Conservation (phyloP, 2,797 vertebrate genomes). For the Centropyge bicolor region DNA sequence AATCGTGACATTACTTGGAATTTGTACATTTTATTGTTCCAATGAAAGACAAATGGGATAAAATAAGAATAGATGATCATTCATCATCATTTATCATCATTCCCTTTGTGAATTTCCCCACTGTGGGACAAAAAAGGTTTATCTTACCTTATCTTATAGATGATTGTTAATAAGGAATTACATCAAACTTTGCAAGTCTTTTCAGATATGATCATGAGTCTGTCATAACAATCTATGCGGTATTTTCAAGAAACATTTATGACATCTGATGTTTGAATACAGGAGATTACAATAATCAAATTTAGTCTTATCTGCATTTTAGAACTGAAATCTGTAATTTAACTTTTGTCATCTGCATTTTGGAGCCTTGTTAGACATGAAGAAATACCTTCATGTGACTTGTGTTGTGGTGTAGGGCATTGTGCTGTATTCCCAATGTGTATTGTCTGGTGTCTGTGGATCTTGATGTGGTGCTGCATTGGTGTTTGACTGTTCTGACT, state of each 20-base stretch:
- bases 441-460: too few species aligned
- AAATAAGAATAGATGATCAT: background rate
- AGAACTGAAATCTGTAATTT: background rate
- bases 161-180: too few species aligned
- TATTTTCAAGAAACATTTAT: background rate
- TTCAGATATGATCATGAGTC: background rate
- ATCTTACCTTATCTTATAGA: too few species aligned
- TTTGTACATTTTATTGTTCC: background rate
- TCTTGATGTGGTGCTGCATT: too few species aligned
- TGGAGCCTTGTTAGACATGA: too few species aligned
- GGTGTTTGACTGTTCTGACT: too few species aligned
- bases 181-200: background rate
- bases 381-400: background rate
- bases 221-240: background rate
- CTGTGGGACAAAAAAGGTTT: too few species aligned
- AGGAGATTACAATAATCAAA: background rate
- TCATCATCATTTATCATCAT: too few species aligned
- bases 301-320: background rate
- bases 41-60: background rate
- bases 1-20: background rate
- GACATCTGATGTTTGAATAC: background rate
- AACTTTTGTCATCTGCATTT: too few species aligned
- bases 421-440: too few species aligned
- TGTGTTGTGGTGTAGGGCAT: too few species aligned
- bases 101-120: too few species aligned